Evolutionary conservation across 2,888 invertebrate genomes (phyloP).

Genomic region (Clanis bilineata): DNA sequence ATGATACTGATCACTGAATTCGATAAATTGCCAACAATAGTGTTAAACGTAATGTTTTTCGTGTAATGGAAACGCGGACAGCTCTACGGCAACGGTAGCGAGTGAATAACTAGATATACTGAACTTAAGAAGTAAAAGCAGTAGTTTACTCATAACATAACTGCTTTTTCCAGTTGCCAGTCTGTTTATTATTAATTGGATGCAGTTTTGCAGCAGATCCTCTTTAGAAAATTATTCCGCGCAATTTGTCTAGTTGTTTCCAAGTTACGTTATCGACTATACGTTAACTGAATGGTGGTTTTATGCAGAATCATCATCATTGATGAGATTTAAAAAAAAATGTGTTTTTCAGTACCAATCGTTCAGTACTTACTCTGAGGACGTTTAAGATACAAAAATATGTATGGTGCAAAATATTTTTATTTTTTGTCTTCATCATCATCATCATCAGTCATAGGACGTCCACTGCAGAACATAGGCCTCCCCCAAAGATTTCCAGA

Average conservation of each 20-base stretch:
- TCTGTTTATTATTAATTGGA: slow-evolving; percentile 8
- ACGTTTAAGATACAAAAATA: no score
- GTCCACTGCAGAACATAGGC: no score
- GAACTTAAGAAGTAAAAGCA: slow-evolving; percentile 17
- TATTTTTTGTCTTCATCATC: no score
- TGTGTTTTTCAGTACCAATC: neutral
- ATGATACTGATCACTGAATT: no score
- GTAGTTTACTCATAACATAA: slow-evolving; percentile 9
- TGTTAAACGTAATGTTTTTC: neutral
- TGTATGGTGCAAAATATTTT: neutral
- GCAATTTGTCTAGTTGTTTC: neutral
- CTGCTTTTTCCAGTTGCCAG: slow-evolving; percentile 9
- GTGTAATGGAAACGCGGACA: slow-evolving; percentile 24
- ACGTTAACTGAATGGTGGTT: neutral
- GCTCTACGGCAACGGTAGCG: slow-evolving; percentile 28
- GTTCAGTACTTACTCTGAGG: no score
- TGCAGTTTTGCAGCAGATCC: neutral
- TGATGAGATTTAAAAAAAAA: neutral
- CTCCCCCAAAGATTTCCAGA: no score
- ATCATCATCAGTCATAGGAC: no score
- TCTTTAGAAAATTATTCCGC: slow-evolving; percentile 3
- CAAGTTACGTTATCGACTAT: neutral
- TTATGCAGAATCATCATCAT: neutral
- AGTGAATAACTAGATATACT: slow-evolving; percentile 22
- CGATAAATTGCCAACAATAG: no score